A percentile compares a stretch with the other conserved stretches of the same genome.
phyloP scores from a whole-genome alignment of 2,113 vertebrate genomes.

The Cairina moschata region DNA sequence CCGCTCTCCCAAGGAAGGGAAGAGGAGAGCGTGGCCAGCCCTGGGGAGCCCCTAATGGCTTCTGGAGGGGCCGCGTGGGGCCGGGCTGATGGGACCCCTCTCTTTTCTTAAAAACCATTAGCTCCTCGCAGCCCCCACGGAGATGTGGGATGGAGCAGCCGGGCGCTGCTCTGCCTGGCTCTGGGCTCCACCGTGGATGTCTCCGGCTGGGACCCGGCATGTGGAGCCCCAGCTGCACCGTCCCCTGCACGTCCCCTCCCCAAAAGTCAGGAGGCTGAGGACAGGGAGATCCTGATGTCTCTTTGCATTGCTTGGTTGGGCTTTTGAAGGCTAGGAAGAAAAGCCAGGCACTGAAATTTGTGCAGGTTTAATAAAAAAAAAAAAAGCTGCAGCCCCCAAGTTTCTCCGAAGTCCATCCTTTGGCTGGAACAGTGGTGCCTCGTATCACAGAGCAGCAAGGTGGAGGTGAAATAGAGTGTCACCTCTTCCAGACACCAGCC shows the following conservation, averaged over 20 bases:
- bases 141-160: fast-evolving
- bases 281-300: neutral
- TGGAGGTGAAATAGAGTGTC: too few relatives aligned
- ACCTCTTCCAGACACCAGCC: too few relatives aligned
- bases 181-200: neutral
- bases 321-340: neutral
- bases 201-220: fast-evolving
- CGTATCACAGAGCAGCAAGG: too few relatives aligned
- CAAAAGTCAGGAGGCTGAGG: fast-evolving
- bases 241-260: neutral
- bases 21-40: neutral
- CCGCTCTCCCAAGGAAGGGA: neutral
- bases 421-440: fast-evolving
- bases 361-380: neutral
- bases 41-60: neutral
- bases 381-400: fast-evolving
- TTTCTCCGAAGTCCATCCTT: neutral
- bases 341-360: fast-evolving
- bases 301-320: too few relatives aligned
- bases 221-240: fast-evolving
- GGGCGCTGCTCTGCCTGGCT: fast-evolving
- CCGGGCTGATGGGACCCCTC: neutral
- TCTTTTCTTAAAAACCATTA: neutral
- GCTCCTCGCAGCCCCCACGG: neutral
- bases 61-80: neutral